Base-by-base conservation (phyloP, 37 sponge, comb jelly and placozoan species). In the Agelas oroides region DNA sequence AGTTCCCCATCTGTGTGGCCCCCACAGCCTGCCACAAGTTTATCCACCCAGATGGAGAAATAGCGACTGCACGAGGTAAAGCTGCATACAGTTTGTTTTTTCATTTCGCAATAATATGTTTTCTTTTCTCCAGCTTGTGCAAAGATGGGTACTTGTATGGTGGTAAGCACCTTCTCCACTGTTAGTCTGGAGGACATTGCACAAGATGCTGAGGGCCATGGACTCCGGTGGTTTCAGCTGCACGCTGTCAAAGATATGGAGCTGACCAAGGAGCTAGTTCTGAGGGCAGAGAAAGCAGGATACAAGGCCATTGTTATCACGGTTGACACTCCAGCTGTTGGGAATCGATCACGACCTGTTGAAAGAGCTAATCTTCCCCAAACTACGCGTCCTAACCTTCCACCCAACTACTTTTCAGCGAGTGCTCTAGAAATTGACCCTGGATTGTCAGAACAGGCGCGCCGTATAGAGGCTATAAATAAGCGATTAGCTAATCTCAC, bases 1-100 rank as follows among this genome's bases (percentile, higher is more conserved):
- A 58, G 53, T 84, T 92, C 36, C 97, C 97, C n/a, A 65, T 97
- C 5, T 78, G 95, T 77, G 85, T 94, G 17, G 84, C 97, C 11
- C 97, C 97, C 38, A 97, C 97, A 32, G 95, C 96, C 40, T 70
- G 92, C 80, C 97, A 97, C 20, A 58, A 75, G 27, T 80, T 95
- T 89, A 95, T 95, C 27, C 96, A 95, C 70, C 74, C 78, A 21
- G 91, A 97, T 54, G 95, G 95, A 12, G 97, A 97, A 62, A 24
- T 57, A 24, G 97, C 94, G 14, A 97, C 88, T 57, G 97, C 94
- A 27, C 77, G 80, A 87, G 97, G 91, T 86, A 30, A 61, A 27
- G 2, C 62, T 61, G 62, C n/a, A n/a, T 56, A 61, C 46, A 46
- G 46, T 12, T 8, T 46, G 46, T n/a, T n/a, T n/a, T n/a, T n/a